Evolutionary conservation across 2,888 invertebrate genomes (phyloP).

Genomic region (Drosophila pseudotakahashii): DNA sequence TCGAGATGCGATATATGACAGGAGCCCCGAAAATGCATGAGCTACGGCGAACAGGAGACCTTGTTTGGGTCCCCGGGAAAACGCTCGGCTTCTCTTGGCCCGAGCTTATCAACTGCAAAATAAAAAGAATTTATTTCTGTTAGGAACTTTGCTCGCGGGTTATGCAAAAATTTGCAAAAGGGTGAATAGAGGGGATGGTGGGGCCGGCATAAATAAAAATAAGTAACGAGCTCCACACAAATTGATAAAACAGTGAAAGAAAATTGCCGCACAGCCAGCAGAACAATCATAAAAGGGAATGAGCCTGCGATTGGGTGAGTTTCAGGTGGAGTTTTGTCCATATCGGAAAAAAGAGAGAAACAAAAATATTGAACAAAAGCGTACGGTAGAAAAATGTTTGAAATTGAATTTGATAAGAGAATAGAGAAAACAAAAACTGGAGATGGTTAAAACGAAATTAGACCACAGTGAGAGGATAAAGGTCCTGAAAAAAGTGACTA

Average conservation of each 20-base stretch:
- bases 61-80: slow-evolving; percentile 46
- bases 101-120: slow-evolving; percentile 76
- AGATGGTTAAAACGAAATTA: slow-evolving; percentile 31
- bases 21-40: slow-evolving; percentile 69
- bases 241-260: slow-evolving; percentile 77
- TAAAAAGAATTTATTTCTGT: slow-evolving; percentile 76
- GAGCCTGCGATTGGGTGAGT: slow-evolving; percentile 4
- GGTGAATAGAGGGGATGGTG: slow-evolving; percentile 15
- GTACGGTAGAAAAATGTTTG: slow-evolving; percentile 63
- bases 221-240: slow-evolving; percentile 75
- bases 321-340: slow-evolving; percentile 14
- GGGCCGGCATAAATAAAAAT: slow-evolving; percentile 69
- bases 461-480: background rate
- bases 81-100: slow-evolving; percentile 42
- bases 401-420: slow-evolving; percentile 68
- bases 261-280: slow-evolving; percentile 62
- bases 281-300: slow-evolving; percentile 38
- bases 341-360: slow-evolving; percentile 14
- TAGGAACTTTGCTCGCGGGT: slow-evolving; percentile 77
- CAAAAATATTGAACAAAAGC: slow-evolving; percentile 76
- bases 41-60: slow-evolving; percentile 52
- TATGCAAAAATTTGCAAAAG: slow-evolving; percentile 74
- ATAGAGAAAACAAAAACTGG: slow-evolving; percentile 41
- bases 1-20: slow-evolving; percentile 75
- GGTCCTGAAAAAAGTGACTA: background rate